These are phyloP conservation scores for Liasis olivaceus DNA, from an alignment of 2,797 vertebrate genomes.

Conservation along the genomic window DNA sequence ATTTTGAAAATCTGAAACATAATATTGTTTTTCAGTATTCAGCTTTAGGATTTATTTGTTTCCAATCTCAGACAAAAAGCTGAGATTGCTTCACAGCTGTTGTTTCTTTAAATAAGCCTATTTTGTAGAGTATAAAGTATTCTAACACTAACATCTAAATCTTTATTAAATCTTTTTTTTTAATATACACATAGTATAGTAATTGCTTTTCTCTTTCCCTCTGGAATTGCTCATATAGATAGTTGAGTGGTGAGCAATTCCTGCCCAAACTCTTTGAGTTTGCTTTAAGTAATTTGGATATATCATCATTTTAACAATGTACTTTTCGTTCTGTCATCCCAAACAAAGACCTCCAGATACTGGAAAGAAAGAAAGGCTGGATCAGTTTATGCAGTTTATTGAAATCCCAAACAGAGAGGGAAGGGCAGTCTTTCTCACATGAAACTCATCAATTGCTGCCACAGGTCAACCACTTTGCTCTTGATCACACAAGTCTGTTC, in stretches of 20 bases:
- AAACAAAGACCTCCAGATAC: not conserved
- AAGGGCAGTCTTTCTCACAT: not conserved
- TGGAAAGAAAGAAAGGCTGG: not conserved
- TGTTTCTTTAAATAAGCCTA: not conserved
- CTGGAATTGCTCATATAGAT: not conserved
- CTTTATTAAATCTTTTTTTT: not conserved
- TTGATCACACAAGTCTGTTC: not conserved
- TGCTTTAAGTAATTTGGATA: not conserved
- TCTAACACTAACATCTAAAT: not conserved
- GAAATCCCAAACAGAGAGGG: not conserved
- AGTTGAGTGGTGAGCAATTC: not conserved
- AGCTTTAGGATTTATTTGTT: not conserved
- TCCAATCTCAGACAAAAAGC: not conserved
- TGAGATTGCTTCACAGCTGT: not conserved
- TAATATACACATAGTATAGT: not conserved
- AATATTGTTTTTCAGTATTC: not conserved
- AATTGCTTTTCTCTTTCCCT: not conserved
- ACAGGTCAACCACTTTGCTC: not conserved
- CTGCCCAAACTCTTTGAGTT: not conserved
- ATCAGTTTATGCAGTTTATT: not conserved
- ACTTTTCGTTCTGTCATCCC: not conserved
- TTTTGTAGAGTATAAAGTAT: not conserved
- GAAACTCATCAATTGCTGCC: not conserved
- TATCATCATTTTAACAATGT: not conserved
- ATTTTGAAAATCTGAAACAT: not conserved